Base-by-base conservation (phyloP, 2,113 vertebrate genomes). In the Dissostichus mawsoni region DNA sequence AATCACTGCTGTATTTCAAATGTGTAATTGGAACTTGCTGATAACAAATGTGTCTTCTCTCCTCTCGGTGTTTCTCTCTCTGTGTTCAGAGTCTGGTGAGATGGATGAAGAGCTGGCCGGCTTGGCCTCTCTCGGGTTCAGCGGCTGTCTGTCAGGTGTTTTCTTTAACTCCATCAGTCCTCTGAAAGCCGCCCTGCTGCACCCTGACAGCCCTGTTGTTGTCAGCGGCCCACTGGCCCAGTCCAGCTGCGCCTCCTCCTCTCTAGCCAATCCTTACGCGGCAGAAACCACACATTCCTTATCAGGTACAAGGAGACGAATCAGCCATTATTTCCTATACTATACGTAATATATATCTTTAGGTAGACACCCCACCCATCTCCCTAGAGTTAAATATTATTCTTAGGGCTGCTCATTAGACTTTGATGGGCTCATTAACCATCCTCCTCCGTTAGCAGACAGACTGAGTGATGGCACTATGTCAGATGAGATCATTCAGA, bases 81-180 rank as follows among this genome's bases (percentile, higher is more conserved):
- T 73, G n/a, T 50, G 4, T 57, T 59, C 33, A 95, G 95, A 93
- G 1, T 67, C 84, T 33, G 90, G 81, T 16, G 93, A 92, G 41
- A 14, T 94, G 76, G 97, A 98, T 86, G 94, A 92, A 14, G 97
- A 98, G 41, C 94, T 97, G 1, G 87, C 92, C 7, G 87, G 92
- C 68, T 90, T 97, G 25, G 95, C 93, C 5, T 92, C 94, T 0
- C 95, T 95, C 61, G 97, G 98, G 53, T 98, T 99, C 93, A 93
- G 89, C 3, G 98, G 98, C 77, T 99, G 98, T 74, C 95, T 99
- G 52, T 99, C 98, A 13, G 96, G 96, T 0, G 95, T 99, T 79
- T 96, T 94, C 88, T 96, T 99, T 82, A 97, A 98, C 92, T 95
- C 96, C 69, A 89, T 98, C 89, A 92, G 95, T 69, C 98, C 97